These are phyloP conservation scores for Boloria euphrosyne DNA, from an alignment of 2,888 invertebrate species.

Conservation along the genomic window DNA sequence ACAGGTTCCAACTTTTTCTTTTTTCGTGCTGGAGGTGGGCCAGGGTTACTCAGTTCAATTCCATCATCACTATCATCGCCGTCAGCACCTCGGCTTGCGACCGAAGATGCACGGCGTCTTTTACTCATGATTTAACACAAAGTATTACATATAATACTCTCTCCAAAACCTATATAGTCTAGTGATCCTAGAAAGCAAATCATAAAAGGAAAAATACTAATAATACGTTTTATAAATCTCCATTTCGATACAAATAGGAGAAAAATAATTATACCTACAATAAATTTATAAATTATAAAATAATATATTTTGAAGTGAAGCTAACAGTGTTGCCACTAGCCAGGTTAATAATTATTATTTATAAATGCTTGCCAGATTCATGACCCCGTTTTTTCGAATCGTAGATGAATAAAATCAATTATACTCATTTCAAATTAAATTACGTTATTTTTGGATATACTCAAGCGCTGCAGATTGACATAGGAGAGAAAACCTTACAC, in stretches of 20 bases:
- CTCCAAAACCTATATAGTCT: too few species aligned
- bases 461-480: too few species aligned
- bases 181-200: not conserved
- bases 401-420: too few species aligned
- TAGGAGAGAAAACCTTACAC: too few species aligned
- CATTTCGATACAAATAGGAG: not conserved
- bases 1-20: constrained; percentile 90
- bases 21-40: constrained; percentile 77
- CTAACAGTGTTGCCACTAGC: constrained; percentile 12
- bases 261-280: not conserved
- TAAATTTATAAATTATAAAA: not conserved
- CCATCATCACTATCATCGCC: constrained; percentile 88
- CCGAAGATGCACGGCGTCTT: constrained; percentile 91
- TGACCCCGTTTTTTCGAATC: too few species aligned
- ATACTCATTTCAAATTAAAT: too few species aligned
- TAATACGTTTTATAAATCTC: not conserved
- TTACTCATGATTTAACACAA: constrained; percentile 84
- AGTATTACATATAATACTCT: not conserved
- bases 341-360: too few species aligned
- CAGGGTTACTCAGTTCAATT: constrained; percentile 74
- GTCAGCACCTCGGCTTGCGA: constrained; percentile 86
- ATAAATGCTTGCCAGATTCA: too few species aligned
- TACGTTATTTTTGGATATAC: too few species aligned
- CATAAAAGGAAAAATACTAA: not conserved
- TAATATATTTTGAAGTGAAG: constrained; percentile 25